Conservation (phyloP, 2,888 invertebrate genomes). For the Cryptocephalus primarius region DNA sequence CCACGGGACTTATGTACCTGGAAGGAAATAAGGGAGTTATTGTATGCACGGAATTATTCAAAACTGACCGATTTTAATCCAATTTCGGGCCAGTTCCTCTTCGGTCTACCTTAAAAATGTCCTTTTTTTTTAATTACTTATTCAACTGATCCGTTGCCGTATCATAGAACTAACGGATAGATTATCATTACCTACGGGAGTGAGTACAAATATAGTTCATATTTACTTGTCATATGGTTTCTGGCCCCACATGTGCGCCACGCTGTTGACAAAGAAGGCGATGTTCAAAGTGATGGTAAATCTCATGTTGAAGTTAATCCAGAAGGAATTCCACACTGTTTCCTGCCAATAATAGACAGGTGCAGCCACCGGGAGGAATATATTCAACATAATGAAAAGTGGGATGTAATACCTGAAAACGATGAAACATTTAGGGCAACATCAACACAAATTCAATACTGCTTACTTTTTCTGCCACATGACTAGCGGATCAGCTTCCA, state of each 20-base stretch:
- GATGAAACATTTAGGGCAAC: background rate
- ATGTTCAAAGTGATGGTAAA: conserved; percentile 80
- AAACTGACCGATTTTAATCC: too few species aligned
- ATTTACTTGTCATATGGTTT: conserved; percentile 79
- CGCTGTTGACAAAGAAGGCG: conserved; percentile 91
- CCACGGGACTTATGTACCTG: conserved; percentile 63
- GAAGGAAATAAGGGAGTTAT: conserved; percentile 7
- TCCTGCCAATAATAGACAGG: conserved; percentile 83
- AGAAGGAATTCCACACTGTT: conserved; percentile 63
- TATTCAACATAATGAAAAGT: conserved; percentile 59
- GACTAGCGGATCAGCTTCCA: conserved; percentile 61
- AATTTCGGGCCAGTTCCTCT: too few species aligned
- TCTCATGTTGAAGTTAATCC: conserved; percentile 69
- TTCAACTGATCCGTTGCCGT: too few species aligned
- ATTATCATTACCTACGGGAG: too few species aligned
- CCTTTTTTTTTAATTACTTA: too few species aligned
- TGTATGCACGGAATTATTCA: too few species aligned
- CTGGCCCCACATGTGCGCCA: conserved; percentile 88
- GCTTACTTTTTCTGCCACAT: conserved; percentile 60
- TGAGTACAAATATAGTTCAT: background rate
- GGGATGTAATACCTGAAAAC: conserved; percentile 55
- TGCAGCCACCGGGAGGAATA: conserved; percentile 63
- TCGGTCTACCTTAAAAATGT: too few species aligned
- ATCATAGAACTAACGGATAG: too few species aligned
- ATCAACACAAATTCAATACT: background rate